Evolutionary conservation across 2,113 vertebrate species (phyloP).

Genomic region (Anthoscopus minutus): DNA sequence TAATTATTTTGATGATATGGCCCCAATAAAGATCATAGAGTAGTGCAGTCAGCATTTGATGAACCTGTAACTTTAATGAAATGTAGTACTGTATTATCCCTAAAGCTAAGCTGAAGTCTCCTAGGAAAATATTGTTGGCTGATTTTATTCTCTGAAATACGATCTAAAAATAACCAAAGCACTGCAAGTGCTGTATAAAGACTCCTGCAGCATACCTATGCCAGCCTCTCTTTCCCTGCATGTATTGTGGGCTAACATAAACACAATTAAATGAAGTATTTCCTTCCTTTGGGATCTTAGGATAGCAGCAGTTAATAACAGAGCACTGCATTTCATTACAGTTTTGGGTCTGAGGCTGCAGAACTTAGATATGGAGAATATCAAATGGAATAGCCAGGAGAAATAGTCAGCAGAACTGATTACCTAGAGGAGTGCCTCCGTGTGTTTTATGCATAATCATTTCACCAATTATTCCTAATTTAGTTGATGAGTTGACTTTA

Average conservation of each 20-base stretch:
- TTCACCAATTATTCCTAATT: constrained; percentile 38
- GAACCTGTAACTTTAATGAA: constrained; percentile 54
- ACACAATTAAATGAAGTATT: constrained; percentile 50
- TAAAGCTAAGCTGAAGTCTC: constrained; percentile 42
- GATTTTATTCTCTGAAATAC: constrained; percentile 37
- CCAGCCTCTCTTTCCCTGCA: neutral
- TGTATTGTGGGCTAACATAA: neutral
- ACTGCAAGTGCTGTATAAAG: neutral
- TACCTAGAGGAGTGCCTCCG: neutral
- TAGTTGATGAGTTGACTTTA: neutral
- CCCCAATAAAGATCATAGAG: neutral
- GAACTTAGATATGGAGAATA: constrained; percentile 30
- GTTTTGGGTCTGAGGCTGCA: constrained; percentile 33
- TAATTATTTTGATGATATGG: constrained; percentile 26
- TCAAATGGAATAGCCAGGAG: constrained; percentile 47
- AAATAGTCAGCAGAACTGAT: constrained; percentile 17
- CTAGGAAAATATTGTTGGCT: constrained; percentile 19
- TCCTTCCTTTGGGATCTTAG: constrained; percentile 44
- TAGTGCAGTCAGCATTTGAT: constrained; percentile 29
- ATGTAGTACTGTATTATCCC: constrained; percentile 31
- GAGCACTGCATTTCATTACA: constrained; percentile 32
- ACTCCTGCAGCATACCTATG: neutral
- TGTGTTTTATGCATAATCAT: constrained; percentile 14
- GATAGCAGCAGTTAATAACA: constrained; percentile 35
- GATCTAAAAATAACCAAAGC: neutral